These are phyloP conservation scores for Potamilus streckersoni DNA, from an alignment of 1,140 invertebrate species.

Conservation along the genomic window DNA sequence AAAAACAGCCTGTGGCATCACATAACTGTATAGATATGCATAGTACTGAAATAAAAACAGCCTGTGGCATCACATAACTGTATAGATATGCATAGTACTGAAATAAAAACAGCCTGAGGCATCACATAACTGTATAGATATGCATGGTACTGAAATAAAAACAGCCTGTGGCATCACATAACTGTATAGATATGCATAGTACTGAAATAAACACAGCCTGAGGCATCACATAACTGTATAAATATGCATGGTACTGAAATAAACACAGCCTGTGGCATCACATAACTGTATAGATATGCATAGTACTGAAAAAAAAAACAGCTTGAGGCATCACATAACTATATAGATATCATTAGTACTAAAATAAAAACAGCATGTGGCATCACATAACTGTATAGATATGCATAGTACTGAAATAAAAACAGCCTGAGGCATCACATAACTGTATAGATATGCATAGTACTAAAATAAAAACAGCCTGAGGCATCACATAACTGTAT, in stretches of 20 bases:
- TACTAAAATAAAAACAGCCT: conserved; percentile 77
- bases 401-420: conserved; percentile 83
- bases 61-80: conserved; percentile 90
- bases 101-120: conserved; percentile 77
- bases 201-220: conserved; percentile 76
- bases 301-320: conserved; percentile 77
- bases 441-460: conserved; percentile 94
- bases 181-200: conserved; percentile 95
- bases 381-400: conserved; percentile 92
- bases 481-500: conserved; percentile 92
- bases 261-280: conserved; percentile 82
- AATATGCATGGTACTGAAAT: conserved; percentile 87
- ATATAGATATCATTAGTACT: conserved; percentile 95
- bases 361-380: conserved; percentile 77
- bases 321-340: conserved; percentile 91
- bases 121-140: conserved; percentile 94
- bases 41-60: conserved; percentile 79
- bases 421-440: conserved; percentile 86
- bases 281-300: conserved; percentile 92
- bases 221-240: conserved; percentile 93
- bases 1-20: conserved; percentile 82
- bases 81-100: conserved; percentile 95
- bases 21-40: conserved; percentile 92
- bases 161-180: conserved; percentile 87
- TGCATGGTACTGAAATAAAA: conserved; percentile 80